Evolutionary conservation across 2,888 invertebrate genomes (phyloP), one percentile per base, ranked within the genome.

Genomic region (Ochlodes sylvanus): DNA sequence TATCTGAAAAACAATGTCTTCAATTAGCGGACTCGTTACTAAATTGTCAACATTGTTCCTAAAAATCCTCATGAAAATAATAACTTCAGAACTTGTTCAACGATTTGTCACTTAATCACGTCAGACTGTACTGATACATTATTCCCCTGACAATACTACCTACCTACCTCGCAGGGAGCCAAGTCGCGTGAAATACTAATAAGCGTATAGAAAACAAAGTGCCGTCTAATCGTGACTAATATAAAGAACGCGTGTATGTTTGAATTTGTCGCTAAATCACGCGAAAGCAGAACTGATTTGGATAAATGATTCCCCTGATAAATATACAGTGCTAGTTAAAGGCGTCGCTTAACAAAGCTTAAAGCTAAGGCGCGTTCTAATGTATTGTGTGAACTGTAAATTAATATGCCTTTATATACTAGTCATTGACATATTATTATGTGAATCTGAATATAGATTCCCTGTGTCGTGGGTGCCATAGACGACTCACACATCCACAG

Each of bases 241-340:
- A 47, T 9, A 47, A 47, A 50, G 19, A 50, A 50, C 50, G 50
- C 19, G 17, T 50, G 50, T 47, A 47, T 50, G 50, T 50, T 50
- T 50, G 50, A 19, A 50, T 50, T 50, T 50, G 50, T 50, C 50
- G 19, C 50, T 50, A 50, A 50, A 50, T 50, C 50, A 50, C 50
- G 50, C 50, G 50, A 50, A 50, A 50, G 50, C 50, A 50, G 50
- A 50, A 50, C 50, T 50, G 50, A 50, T 50, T 50, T 50, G 19
- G 50, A 50, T 50, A 50, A 50, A 50, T 50, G 19, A 19, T 50
- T 50, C 50, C 50, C 50, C 50, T 7, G 50, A 50, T 50, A 50
- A 50, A 50, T 19, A 50, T 50, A 4, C n/a, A n/a, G n/a, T 19
- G 19, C 19, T 19, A 50, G 50, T 50, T 50, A 10, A 19, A 50